Evolutionary conservation across 2,113 vertebrate genomes (phyloP), one percentile per base, ranked within the genome.

Genomic region (Hyaena hyaena): DNA sequence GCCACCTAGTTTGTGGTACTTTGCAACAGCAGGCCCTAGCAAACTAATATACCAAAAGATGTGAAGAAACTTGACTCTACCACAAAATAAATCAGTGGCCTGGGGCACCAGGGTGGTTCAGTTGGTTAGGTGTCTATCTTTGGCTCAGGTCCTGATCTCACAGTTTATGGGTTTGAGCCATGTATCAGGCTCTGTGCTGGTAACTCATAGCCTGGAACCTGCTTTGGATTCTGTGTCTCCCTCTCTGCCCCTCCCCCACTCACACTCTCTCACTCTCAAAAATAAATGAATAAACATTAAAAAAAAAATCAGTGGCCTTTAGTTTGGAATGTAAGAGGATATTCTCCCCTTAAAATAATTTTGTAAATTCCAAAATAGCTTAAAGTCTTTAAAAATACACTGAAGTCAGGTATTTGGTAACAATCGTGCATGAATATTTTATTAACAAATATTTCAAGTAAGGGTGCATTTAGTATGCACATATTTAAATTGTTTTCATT

Each of bases 401-500:
- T 93, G 48, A 89, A 87, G 63, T 86, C 73, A 94, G 24, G 63
- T 94, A 86, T 95, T 93, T 93, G 45, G 9, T 91, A 95, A 89
- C 43, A 82, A 85, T 43, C 26, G 7, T 77, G 69, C 45, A 77
- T 90, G 39, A 88, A 92, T 95, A 92, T 96, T 93, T 96, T 89
- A 95, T 88, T 92, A 83, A 87, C 17, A 96, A 86, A 92, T 45
- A 92, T 97, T 95, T 96, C 74, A 95, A 95, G 90, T 93, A 87
- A 92, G 84, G 43, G 17, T 77, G 6, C 16, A 92, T 81, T 94
- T 96, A 92, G 28, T 92, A 96, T 95, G 87, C 87, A 95, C 90
- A 96, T 96, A 96, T 95, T 92, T 92, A 93, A 97, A 95, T 96
- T 95, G 43, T 92, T 97, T 96, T 95, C 35, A 97, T 83, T 96